Percentiles rank a stretch among this genome's conserved stretches.
phyloP scores from a whole-genome alignment of 2,797 vertebrate species.

The Clamator glandarius region DNA sequence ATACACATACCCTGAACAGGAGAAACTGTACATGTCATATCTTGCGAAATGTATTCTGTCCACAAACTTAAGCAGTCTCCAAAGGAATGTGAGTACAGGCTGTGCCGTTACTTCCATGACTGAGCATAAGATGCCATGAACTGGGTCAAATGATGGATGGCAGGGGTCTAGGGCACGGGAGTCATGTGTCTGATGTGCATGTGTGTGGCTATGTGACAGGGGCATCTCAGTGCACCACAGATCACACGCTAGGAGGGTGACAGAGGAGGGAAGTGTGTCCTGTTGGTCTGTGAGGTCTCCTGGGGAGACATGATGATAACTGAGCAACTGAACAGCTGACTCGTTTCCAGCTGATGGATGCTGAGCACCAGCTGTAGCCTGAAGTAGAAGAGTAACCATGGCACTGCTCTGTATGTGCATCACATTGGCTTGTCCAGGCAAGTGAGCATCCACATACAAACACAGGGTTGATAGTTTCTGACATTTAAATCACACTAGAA shows the following conservation, averaged over 20 bases:
- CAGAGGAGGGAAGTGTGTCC: not conserved
- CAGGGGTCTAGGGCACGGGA: not conserved
- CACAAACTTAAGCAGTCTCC: not conserved
- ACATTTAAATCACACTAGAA: not conserved
- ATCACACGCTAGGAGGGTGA: not conserved
- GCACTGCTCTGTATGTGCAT: not conserved
- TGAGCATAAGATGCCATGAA: not conserved
- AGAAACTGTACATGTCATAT: not conserved
- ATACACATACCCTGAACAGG: not conserved
- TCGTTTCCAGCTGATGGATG: not conserved
- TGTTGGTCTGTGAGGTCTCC: not conserved
- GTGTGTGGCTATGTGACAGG: rapidly evolving
- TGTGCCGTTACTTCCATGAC: not conserved
- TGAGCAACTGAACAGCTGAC: not conserved
- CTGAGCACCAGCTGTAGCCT: not conserved
- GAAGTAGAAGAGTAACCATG: not conserved
- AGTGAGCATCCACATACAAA: not conserved
- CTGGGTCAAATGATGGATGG: not conserved
- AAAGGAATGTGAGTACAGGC: not conserved
- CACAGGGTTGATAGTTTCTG: not conserved
- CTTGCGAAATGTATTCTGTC: not conserved
- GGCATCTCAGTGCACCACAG: rapidly evolving
- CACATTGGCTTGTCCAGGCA: not conserved
- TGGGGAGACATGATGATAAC: not conserved
- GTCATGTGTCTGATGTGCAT: not conserved